Conservation (phyloP, 2,888 invertebrate genomes). For the Cyclophora albipunctata region DNA sequence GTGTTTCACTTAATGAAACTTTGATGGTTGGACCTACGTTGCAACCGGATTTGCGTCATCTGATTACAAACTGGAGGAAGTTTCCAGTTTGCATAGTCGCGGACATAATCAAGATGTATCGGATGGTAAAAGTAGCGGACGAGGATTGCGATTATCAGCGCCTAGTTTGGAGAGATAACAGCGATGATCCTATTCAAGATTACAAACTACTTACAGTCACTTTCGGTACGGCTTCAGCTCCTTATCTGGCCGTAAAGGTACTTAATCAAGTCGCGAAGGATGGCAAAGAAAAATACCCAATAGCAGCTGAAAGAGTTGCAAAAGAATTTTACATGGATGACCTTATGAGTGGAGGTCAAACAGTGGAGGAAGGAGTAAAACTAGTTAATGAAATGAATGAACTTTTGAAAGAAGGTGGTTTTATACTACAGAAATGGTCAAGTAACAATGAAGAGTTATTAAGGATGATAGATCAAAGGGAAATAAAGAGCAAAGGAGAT, state of each 20-base stretch:
- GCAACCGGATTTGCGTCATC: conserved; percentile 5
- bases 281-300: conserved; percentile 17
- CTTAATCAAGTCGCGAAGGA: conserved; percentile 25
- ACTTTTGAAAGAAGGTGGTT: conserved; percentile 19
- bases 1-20: conserved; percentile 6
- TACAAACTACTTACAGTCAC: conserved; percentile 21
- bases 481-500: conserved; percentile 5
- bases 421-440: conserved; percentile 25
- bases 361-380: conserved; percentile 12
- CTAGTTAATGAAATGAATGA: conserved; percentile 18
- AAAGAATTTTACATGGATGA: conserved; percentile 6
- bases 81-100: conserved; percentile 2
- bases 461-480: conserved; percentile 21
- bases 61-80: conserved; percentile 2
- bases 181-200: conserved; percentile 8
- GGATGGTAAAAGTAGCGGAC: conserved; percentile 3
- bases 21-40: conserved; percentile 7
- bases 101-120: conserved; percentile 12
- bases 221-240: conserved; percentile 26
- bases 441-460: conserved; percentile 17
- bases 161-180: neutral
- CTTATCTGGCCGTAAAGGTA: conserved; percentile 23
- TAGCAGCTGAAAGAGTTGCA: conserved; percentile 15
- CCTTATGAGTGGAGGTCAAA: conserved; percentile 15
- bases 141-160: conserved; percentile 7